These are phyloP conservation scores for Terebella lapidaria DNA, from an alignment of 2,888 invertebrate genomes.

Conservation along the genomic window DNA sequence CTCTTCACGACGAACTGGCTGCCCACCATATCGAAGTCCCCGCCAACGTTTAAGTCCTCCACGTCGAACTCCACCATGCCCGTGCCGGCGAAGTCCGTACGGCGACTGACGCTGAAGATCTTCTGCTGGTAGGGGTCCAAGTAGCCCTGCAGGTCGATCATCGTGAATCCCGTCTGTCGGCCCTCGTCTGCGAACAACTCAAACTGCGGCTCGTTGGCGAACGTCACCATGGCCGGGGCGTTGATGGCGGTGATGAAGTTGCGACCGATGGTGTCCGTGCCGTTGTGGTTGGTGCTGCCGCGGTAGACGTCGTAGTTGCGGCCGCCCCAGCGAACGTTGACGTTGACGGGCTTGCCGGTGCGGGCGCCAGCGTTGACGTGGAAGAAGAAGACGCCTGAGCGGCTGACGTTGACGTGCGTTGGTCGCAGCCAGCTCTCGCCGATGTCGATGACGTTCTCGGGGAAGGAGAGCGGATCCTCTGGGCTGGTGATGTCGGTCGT, in stretches of 20 bases:
- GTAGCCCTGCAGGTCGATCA: not conserved
- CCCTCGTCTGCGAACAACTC: not conserved
- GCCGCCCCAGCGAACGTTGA: not conserved
- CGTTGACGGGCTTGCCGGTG: not conserved
- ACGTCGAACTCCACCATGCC: not conserved
- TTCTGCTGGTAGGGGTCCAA: not conserved
- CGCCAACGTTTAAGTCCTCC: not conserved
- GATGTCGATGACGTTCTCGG: no score
- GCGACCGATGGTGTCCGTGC: not conserved
- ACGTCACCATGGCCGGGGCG: not conserved
- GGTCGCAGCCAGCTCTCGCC: no score
- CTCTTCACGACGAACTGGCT: not conserved
- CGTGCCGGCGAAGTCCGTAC: not conserved
- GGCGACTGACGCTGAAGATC: not conserved
- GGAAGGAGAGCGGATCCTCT: no score
- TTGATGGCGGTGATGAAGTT: not conserved
- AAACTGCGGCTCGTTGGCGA: not conserved
- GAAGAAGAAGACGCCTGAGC: not conserved
- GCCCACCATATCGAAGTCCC: not conserved
- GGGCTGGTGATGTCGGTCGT: no score
- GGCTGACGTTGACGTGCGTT: no score
- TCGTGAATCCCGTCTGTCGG: not conserved
- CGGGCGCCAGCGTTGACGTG: not conserved
- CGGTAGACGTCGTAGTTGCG: not conserved
- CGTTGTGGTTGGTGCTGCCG: not conserved